A percentile compares a stretch with the other conserved stretches of the same genome.
Evolutionary conservation across 2,113 vertebrate species (phyloP).

Genomic region (Ptychochromis oligacanthus): DNA sequence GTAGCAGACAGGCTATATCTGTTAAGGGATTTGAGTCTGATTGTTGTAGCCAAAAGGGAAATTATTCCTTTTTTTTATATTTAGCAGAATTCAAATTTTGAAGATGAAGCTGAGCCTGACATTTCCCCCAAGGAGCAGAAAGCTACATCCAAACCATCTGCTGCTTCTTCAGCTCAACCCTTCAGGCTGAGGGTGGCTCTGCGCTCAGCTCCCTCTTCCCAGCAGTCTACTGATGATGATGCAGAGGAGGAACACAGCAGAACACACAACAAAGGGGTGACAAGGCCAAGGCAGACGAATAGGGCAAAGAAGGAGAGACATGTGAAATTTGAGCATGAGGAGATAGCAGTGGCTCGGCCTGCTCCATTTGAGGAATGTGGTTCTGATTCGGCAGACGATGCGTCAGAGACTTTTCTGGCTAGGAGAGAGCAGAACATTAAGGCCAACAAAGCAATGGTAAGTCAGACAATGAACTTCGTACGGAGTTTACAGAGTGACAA

Average conservation of each 20-base stretch:
- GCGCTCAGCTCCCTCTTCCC: background rate
- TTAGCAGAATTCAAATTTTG: slow-evolving; percentile 22
- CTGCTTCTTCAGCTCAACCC: background rate
- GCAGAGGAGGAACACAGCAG: background rate
- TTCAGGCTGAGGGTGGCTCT: slow-evolving; percentile 75
- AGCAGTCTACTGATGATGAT: slow-evolving; percentile 30
- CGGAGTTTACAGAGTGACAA: rapidly evolving
- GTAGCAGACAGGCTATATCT: background rate
- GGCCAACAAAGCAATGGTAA: slow-evolving; percentile 83
- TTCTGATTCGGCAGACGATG: slow-evolving; percentile 57
- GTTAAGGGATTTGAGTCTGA: background rate
- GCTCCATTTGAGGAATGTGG: background rate
- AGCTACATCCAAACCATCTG: background rate
- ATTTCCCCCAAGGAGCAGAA: background rate
- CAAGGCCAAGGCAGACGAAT: background rate
- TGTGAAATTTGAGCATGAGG: slow-evolving; percentile 37
- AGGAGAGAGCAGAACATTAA: slow-evolving; percentile 78
- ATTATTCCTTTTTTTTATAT: background rate
- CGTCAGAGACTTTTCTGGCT: slow-evolving; percentile 57
- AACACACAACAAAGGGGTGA: background rate
- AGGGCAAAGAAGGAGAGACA: slow-evolving; percentile 7
- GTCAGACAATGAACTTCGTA: rapidly evolving
- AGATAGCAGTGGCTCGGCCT: background rate
- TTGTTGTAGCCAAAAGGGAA: background rate
- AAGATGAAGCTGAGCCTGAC: slow-evolving; percentile 2